These are phyloP conservation scores for Metaphire vulgaris DNA, from an alignment of 1,140 invertebrate species.

Conservation along the genomic window DNA sequence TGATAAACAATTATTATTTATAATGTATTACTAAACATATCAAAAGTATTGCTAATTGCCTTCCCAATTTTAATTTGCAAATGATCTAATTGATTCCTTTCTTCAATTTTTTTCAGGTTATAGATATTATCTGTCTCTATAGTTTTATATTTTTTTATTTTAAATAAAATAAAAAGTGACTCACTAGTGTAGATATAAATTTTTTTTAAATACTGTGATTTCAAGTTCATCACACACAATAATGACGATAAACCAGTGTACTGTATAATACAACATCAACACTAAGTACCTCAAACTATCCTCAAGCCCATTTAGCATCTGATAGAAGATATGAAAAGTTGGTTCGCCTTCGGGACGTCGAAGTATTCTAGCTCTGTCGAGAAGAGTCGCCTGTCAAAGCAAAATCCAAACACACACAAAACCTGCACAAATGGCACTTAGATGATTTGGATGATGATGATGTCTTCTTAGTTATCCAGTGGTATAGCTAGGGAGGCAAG, in stretches of 20 bases:
- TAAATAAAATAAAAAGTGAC: not conserved
- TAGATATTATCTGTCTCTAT: too few relatives aligned
- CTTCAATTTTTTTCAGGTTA: not conserved
- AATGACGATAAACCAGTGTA: too few relatives aligned
- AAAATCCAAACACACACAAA: too few relatives aligned
- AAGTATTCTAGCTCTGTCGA: constrained; percentile 69
- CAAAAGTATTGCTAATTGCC: not conserved
- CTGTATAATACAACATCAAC: too few relatives aligned
- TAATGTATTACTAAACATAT: not conserved
- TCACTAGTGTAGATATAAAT: too few relatives aligned
- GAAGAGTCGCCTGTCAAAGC: constrained; percentile 58
- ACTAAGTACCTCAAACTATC: constrained; percentile 55
- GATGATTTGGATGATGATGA: too few relatives aligned
- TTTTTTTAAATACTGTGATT: too few relatives aligned
- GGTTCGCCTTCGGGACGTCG: constrained; percentile 64
- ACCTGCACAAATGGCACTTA: too few relatives aligned
- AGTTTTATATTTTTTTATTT: not conserved
- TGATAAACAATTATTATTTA: not conserved
- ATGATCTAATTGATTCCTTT: not conserved
- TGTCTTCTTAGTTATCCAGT: too few relatives aligned
- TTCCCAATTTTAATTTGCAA: not conserved
- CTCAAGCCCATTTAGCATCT: constrained; percentile 76
- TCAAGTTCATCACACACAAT: too few relatives aligned
- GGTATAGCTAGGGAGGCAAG: too few relatives aligned
- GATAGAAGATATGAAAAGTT: constrained; percentile 75